These are phyloP conservation scores for Entomobrya multifasciata DNA, from an alignment of 2,888 invertebrate species.

Conservation along the genomic window DNA sequence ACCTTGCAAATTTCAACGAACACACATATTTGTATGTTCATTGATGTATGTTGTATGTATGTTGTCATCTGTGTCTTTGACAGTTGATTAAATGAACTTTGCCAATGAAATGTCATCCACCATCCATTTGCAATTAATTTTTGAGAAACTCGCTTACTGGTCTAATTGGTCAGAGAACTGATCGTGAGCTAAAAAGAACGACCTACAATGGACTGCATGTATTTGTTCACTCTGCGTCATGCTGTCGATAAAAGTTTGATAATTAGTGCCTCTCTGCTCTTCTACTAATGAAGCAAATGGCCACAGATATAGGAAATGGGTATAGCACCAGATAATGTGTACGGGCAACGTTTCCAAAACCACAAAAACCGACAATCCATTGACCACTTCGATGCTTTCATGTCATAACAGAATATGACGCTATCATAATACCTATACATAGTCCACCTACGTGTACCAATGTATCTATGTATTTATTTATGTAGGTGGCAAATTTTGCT, in stretches of 20 bases:
- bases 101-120: slow-evolving; percentile 20
- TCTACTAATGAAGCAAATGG: background rate
- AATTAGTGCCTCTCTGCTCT: slow-evolving; percentile 9
- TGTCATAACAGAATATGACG: background rate
- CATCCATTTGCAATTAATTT: slow-evolving; percentile 11
- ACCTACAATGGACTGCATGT: background rate
- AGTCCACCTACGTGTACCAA: no score
- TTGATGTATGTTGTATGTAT: no score
- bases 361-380: slow-evolving; percentile 38
- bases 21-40: no score
- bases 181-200: background rate
- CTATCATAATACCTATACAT: no score
- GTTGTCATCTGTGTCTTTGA: background rate
- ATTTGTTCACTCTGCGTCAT: background rate
- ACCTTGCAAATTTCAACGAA: no score
- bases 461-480: no score
- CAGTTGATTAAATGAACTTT: slow-evolving; percentile 31
- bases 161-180: background rate
- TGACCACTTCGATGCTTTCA: slow-evolving; percentile 6
- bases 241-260: slow-evolving; percentile 4
- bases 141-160: no score
- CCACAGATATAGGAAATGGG: background rate
- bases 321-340: background rate
- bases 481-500: no score
- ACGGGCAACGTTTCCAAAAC: background rate